These are phyloP conservation scores for Oxytorus armatus DNA, from an alignment of 2,888 invertebrate genomes.

Conservation along the genomic window DNA sequence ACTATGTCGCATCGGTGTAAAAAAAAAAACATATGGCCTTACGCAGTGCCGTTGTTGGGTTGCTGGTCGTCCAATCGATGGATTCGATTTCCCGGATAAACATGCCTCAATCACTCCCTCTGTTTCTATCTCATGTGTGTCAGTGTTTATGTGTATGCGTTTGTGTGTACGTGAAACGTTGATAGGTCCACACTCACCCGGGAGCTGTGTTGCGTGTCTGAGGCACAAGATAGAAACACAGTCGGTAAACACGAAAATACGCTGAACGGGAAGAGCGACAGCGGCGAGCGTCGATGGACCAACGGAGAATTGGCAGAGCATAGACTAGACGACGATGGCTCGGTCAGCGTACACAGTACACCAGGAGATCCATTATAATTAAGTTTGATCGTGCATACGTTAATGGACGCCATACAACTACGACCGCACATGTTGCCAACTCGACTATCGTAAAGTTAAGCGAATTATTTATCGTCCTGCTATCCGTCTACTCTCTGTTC, in stretches of 20 bases:
- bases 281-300: constrained; percentile 43
- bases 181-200: neutral
- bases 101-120: constrained; percentile 56
- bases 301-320: constrained; percentile 30
- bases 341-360: constrained; percentile 61
- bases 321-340: constrained; percentile 38
- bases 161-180: neutral
- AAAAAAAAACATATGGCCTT: constrained; percentile 9
- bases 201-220: constrained; percentile 5
- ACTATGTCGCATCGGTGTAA: constrained; percentile 14
- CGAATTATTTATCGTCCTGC: constrained; percentile 73
- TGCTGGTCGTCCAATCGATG: constrained; percentile 64
- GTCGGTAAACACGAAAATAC: constrained; percentile 31
- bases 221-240: constrained; percentile 21
- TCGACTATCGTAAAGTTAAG: constrained; percentile 76
- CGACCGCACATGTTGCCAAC: constrained; percentile 51
- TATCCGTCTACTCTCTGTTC: constrained; percentile 53
- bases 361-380: constrained; percentile 78
- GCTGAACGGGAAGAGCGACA: constrained; percentile 3
- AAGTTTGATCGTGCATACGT: constrained; percentile 79
- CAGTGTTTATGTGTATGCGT: no score
- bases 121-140: constrained; percentile 11
- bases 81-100: constrained; percentile 62
- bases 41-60: constrained; percentile 29
- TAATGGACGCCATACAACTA: constrained; percentile 76